Evolutionary conservation across 35 echinoderm and acorn worm species (phyloP), one percentile per base, ranked within the genome.

Genomic region (Anneissia japonica): DNA sequence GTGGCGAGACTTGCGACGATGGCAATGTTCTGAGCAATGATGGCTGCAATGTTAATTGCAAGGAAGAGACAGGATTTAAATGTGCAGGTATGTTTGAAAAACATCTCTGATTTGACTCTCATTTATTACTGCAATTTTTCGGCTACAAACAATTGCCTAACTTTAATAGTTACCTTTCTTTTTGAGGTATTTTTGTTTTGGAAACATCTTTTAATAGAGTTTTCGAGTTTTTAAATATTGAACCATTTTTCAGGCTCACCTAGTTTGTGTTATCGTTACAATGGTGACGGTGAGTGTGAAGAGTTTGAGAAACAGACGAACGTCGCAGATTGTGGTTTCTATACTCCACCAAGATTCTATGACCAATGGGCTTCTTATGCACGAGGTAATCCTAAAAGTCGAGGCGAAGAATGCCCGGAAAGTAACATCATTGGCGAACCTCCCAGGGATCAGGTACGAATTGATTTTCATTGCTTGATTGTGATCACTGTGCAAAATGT

Each of bases 311-410:
- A 84, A 28, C 13, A 72, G 12, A 38, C 37, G 51, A 86, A 77
- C 38, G 73, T 82, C 74, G 11, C 46, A 72, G 93, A 96, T 38
- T 96, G 93, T 79, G 93, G 89, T 0, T 99, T 93, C 83, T 77
- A 88, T 34, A 88, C 92, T 14, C 92, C 92, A 0, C 77, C 77
- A n/a, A 92, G 89, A 5, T 94, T 79, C 79, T 19, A 21, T 4
- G 96, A 99, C 34, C 96, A 99, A 73, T 99, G 96, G 96, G 96
- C 92, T 5, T 73, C 73, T 4, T 87, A 72, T 35, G 92, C 96
- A 46, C 37, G 32, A 0, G 92, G 87, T 4, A 93, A 93, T 39
- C 92, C 92, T 0, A 26, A 72, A 29, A 86, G 90, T 38, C 92
- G 90, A 76, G 36, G 31, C 17, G 46, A 80, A 30, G 87, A 89